A percentile compares a stretch with the other conserved stretches of the same genome.
These are phyloP conservation scores for Neoitamus cyanurus DNA, from an alignment of 2,888 invertebrate species.

Conservation along the genomic window DNA sequence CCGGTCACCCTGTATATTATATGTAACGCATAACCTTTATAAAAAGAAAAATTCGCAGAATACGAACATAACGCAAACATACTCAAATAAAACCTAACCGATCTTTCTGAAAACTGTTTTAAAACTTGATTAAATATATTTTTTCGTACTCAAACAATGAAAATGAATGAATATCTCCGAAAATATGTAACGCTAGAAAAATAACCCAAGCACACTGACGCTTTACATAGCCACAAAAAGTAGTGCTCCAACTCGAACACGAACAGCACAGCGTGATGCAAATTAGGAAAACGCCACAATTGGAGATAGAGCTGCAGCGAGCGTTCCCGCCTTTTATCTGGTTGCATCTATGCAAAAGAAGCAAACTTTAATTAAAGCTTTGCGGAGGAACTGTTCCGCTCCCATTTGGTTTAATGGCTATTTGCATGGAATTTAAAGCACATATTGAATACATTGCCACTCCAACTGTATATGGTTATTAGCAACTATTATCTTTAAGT, in stretches of 20 bases:
- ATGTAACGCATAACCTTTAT: no score
- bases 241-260: not conserved
- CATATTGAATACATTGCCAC: not conserved
- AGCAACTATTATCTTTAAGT: not conserved
- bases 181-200: not conserved
- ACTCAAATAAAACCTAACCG: no score
- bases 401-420: not conserved
- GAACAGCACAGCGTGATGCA: not conserved
- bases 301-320: not conserved
- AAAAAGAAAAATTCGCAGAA: not conserved
- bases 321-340: not conserved
- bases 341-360: not conserved
- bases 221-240: not conserved
- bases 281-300: not conserved
- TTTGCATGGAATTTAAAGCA: not conserved
- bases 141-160: not conserved
- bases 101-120: no score
- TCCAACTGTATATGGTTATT: not conserved
- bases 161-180: not conserved
- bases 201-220: not conserved
- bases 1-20: no score
- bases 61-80: not conserved
- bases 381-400: not conserved
- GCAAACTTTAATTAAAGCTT: not conserved
- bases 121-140: no score